phyloP scores from a whole-genome alignment of 2,113 vertebrate species.

The Alectura lathami region DNA sequence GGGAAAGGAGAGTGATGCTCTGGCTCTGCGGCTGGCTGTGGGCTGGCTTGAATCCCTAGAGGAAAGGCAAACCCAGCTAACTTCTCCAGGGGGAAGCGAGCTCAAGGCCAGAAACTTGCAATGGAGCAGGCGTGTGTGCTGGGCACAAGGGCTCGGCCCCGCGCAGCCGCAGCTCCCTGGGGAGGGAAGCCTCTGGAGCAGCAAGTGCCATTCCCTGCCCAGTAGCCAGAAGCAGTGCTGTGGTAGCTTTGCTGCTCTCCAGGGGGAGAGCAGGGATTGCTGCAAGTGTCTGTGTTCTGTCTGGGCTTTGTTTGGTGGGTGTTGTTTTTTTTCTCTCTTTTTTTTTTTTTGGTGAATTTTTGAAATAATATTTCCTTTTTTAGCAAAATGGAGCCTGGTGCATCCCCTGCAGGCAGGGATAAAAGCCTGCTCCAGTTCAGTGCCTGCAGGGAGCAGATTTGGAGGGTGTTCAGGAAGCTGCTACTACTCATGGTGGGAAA shows the following conservation, averaged over 20 bases:
- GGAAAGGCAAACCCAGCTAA: neutral
- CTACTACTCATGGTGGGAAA: constrained; percentile 12
- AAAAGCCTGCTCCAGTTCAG: constrained; percentile 14
- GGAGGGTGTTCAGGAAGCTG: neutral
- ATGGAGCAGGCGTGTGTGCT: neutral
- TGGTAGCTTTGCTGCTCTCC: neutral
- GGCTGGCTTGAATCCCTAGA: neutral
- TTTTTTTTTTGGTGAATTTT: neutral
- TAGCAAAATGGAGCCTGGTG: constrained; percentile 9
- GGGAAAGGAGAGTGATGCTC: neutral
- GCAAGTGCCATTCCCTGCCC: neutral
- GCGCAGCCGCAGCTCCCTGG: neutral
- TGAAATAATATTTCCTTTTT: neutral
- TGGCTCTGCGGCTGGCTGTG: neutral
- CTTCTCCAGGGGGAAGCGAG: neutral
- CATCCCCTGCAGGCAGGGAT: constrained; percentile 55
- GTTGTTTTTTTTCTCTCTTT: neutral
- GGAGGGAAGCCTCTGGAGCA: neutral
- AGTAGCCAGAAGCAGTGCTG: neutral
- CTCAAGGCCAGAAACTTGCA: neutral
- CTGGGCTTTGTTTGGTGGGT: neutral
- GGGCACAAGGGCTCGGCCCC: neutral
- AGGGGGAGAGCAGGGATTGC: neutral
- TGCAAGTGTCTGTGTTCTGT: neutral
- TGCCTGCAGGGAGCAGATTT: constrained; percentile 23